Evolutionary conservation across 2,113 vertebrate species (phyloP), one percentile per base, ranked within the genome.

Genomic region (Regulus satrapa): DNA sequence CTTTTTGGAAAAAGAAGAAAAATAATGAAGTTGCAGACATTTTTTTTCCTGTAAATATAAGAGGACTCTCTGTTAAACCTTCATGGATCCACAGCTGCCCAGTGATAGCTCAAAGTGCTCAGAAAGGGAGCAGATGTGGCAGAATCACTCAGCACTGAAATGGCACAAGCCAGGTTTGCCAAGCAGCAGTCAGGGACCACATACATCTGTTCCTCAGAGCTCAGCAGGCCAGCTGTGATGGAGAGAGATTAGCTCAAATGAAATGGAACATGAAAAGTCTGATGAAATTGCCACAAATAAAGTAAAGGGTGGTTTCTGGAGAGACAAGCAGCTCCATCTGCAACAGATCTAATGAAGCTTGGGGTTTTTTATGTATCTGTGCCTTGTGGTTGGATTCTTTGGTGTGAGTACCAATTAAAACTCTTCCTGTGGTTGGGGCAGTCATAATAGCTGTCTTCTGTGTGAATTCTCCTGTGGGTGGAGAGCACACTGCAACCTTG

Each of bases 181-280:
- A 64, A 74, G 66, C 55, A 64, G 31, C 43, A 58, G 67, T 14
- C 64, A 82, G 64, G 43, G 52, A 45, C 45, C 12, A 24, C 54
- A 52, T 38, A 29, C 40, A 92, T 85, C 69, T 77, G 58, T 36
- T 93, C 48, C 49, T 95, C 69, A 76, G 88, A 78, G 80, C 89
- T 88, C 91, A 96, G 87, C 73, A 63, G 79, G 78, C 56, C 67
- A 89, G n/a, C 73, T 95, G 89, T 1, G 9, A 85, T 48, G 59
- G 76, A 82, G 64, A 66, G 36, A 95, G 48, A 86, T 79, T 61
- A 88, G 59, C 55, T 95, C 41, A 94, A 89, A 91, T 88, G 76
- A 79, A 92, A 94, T 41, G 41, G 48, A 93, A 95, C 85, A 89
- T 87, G 43, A 94, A 94, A 94, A 94, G 69, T 61, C 46, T 84